Percentiles rank a stretch among this genome's conserved stretches.
Conservation (phyloP, 2,888 invertebrate species). For the Drosophila greeni region DNA sequence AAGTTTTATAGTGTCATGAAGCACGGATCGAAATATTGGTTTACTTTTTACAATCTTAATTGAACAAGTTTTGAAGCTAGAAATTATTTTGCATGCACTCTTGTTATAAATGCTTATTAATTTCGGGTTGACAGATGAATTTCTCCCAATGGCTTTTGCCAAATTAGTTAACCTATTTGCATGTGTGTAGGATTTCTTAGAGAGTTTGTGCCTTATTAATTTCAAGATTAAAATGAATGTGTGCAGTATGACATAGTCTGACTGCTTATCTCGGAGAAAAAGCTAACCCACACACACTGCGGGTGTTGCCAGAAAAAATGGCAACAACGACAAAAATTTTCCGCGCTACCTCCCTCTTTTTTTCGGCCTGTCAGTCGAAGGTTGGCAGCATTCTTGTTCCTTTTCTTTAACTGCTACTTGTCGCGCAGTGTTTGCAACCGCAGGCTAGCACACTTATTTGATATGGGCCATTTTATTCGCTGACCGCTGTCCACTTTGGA, state of each 20-base stretch:
- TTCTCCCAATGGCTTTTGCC: conserved; percentile 5
- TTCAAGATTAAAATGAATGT: conserved; percentile 37
- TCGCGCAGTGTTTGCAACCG: conserved; percentile 11
- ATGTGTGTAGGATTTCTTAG: conserved; percentile 10
- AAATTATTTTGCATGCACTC: conserved; percentile 47
- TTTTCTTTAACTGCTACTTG: conserved; percentile 19
- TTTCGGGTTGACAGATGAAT: conserved; percentile 6
- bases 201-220: conserved; percentile 25
- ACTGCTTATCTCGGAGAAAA: too few relatives aligned
- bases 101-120: conserved; percentile 42
- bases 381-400: conserved; percentile 35
- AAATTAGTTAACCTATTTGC: conserved; percentile 41
- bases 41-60: conserved; percentile 35
- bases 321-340: background rate
- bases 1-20: conserved; percentile 20
- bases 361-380: conserved; percentile 43
- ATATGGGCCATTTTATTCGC: background rate
- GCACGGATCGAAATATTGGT: too few relatives aligned
- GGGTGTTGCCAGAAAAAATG: background rate
- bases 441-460: conserved; percentile 39
- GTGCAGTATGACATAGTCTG: conserved; percentile 34
- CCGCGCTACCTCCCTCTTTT: conserved; percentile 12
- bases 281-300: too few relatives aligned
- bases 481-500: conserved; percentile 48
- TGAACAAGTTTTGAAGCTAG: conserved; percentile 58